phyloP scores from a whole-genome alignment of 2,113 vertebrate species.

The Pyxicephalus adspersus region DNA sequence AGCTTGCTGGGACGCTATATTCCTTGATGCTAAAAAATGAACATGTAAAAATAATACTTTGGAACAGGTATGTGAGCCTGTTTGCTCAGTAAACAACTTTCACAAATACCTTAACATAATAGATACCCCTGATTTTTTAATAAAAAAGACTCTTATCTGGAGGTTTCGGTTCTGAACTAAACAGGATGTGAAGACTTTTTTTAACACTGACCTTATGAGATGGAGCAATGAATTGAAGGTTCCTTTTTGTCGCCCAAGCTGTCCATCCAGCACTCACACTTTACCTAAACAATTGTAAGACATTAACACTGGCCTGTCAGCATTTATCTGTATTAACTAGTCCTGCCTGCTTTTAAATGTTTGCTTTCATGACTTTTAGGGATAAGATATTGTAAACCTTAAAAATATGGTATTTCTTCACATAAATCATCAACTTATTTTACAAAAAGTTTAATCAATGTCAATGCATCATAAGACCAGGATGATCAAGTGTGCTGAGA shows the following conservation, averaged over 20 bases:
- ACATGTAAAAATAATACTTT: too few species aligned
- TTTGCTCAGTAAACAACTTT: not conserved
- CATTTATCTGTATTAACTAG: not conserved
- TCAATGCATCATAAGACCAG: too few species aligned
- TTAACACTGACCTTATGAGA: not conserved
- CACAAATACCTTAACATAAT: not conserved
- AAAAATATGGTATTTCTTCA: not conserved
- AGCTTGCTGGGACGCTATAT: not conserved
- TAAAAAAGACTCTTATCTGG: not conserved
- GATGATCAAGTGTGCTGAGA: too few species aligned
- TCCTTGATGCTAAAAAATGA: not conserved
- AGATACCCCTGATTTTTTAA: not conserved
- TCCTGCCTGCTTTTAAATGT: not conserved
- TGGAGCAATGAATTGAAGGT: not conserved
- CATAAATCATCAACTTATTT: not conserved
- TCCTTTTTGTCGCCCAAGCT: not conserved
- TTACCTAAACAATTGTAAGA: slow-evolving; percentile 2
- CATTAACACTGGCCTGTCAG: not conserved
- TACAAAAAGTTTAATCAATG: too few species aligned
- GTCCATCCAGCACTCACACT: not conserved
- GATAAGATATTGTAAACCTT: not conserved
- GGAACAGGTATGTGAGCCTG: not conserved
- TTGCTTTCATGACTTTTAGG: slow-evolving; percentile 2
- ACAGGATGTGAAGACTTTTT: not conserved
- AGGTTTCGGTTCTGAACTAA: not conserved